A percentile compares a stretch with the other conserved stretches of the same genome.
phyloP scores from a whole-genome alignment of 2,888 invertebrate genomes.

The Adineta ricciae region DNA sequence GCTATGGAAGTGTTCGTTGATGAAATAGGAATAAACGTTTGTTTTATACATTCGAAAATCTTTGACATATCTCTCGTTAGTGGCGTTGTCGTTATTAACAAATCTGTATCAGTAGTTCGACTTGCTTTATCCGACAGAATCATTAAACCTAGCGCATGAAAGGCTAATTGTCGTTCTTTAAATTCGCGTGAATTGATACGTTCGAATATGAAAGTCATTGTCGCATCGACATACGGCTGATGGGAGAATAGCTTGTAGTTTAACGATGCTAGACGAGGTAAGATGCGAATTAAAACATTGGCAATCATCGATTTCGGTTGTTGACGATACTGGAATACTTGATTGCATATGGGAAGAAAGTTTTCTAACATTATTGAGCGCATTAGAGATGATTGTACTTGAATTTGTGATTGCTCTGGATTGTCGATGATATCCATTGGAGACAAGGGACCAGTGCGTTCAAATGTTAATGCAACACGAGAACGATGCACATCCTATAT shows the following conservation, averaged over 20 bases:
- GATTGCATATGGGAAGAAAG: not conserved
- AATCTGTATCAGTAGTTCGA: not conserved
- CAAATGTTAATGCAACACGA: constrained; percentile 15
- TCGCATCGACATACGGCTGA: not conserved
- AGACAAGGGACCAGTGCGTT: not conserved
- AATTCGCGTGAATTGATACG: not conserved
- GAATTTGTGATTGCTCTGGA: not conserved
- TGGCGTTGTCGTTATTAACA: not conserved
- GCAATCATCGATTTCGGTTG: not conserved
- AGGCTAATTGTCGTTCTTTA: not conserved
- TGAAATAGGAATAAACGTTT: not conserved
- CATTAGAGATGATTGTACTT: not conserved
- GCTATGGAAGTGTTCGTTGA: not conserved
- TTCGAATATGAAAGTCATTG: not conserved
- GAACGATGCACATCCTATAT: constrained; percentile 1
- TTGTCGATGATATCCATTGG: not conserved
- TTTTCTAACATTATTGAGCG: not conserved
- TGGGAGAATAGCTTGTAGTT: not conserved
- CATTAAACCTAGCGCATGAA: constrained; percentile 11
- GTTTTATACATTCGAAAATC: not conserved
- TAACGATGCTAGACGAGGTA: constrained; percentile 11
- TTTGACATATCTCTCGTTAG: not conserved
- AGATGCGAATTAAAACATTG: not conserved
- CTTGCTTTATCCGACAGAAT: not conserved
- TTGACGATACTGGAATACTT: not conserved